These are phyloP conservation scores for Neoascia interrupta DNA, from an alignment of 2,888 invertebrate genomes.

Conservation along the genomic window DNA sequence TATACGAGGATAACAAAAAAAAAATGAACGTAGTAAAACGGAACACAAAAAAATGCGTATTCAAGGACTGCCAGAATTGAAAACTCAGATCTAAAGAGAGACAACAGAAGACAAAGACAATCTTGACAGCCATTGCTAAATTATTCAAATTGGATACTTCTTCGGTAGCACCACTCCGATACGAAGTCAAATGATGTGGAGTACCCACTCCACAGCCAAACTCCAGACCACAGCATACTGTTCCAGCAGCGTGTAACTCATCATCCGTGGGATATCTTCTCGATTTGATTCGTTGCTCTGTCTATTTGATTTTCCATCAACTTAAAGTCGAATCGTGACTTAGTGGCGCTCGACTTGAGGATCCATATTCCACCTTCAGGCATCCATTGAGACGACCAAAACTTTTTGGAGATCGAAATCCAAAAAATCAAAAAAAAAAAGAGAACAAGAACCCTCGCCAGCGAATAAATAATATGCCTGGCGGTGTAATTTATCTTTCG, in stretches of 20 bases:
- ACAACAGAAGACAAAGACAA: conserved; percentile 63
- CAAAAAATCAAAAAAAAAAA: conserved; percentile 4
- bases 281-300: conserved; percentile 57
- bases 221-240: neutral
- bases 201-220: conserved; percentile 43
- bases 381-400: conserved; percentile 25
- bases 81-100: conserved; percentile 46
- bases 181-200: conserved; percentile 52
- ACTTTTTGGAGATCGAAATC: conserved; percentile 25
- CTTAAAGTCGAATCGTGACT: conserved; percentile 69
- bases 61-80: conserved; percentile 51
- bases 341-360: conserved; percentile 63
- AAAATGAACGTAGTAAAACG: too few relatives aligned
- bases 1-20: neutral
- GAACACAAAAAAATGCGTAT: conserved; percentile 17
- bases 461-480: conserved; percentile 52
- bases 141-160: conserved; percentile 69
- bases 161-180: conserved; percentile 50
- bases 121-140: conserved; percentile 69
- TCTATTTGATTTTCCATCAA: conserved; percentile 69
- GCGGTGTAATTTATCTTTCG: conserved; percentile 67
- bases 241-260: conserved; percentile 40
- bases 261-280: conserved; percentile 64
- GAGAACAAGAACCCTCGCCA: conserved; percentile 9
- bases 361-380: conserved; percentile 30